Percentiles rank a stretch among this genome's conserved stretches.
Conservation (phyloP, 2,888 invertebrate species). For the Spodoptera littoralis region DNA sequence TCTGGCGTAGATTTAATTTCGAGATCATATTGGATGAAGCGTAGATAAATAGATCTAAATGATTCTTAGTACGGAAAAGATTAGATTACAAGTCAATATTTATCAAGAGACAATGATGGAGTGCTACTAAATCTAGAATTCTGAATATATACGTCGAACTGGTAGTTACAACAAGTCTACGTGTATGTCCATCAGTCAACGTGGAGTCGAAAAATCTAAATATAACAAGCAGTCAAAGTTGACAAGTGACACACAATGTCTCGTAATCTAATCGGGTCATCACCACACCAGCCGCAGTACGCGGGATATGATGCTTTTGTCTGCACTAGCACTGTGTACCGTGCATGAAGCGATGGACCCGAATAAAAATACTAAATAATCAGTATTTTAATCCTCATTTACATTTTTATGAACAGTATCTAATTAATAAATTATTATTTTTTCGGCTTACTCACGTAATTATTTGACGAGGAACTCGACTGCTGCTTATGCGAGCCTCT, state of each 20-base stretch:
- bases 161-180: slow-evolving; percentile 4
- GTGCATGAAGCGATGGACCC: slow-evolving; percentile 7
- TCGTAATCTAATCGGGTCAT: slow-evolving; percentile 79
- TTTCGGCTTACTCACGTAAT: too few relatives aligned
- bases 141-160: slow-evolving; percentile 5
- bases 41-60: too few relatives aligned
- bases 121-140: neutral
- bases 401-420: neutral
- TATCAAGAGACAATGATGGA: slow-evolving; percentile 1
- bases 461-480: too few relatives aligned
- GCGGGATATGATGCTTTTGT: slow-evolving; percentile 51
- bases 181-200: slow-evolving; percentile 48
- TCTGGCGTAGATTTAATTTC: too few relatives aligned
- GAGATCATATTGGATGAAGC: too few relatives aligned
- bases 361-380: neutral
- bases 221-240: slow-evolving; percentile 67
- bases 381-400: neutral
- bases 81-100: slow-evolving; percentile 10
- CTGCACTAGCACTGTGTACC: slow-evolving; percentile 21
- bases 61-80: neutral
- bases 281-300: slow-evolving; percentile 59
- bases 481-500: too few relatives aligned
- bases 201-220: slow-evolving; percentile 61
- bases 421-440: too few relatives aligned
- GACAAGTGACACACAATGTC: slow-evolving; percentile 82